These are phyloP conservation scores for Rousettus madagascariensis DNA, from an alignment of 2,797 vertebrate species.

Conservation along the genomic window DNA sequence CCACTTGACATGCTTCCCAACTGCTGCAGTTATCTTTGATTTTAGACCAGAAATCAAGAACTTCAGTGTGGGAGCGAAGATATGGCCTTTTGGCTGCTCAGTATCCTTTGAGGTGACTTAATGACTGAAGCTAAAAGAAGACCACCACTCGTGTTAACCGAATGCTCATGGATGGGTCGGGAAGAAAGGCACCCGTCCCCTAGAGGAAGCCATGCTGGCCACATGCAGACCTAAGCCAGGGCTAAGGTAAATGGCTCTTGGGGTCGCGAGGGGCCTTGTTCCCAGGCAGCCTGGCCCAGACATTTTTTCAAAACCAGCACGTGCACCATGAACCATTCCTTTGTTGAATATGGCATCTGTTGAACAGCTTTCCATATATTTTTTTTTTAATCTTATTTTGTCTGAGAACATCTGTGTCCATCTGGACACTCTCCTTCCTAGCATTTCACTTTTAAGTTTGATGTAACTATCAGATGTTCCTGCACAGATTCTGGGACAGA, in stretches of 20 bases:
- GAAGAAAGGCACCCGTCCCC: not conserved
- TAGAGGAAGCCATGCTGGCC: not conserved
- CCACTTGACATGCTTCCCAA: too few relatives aligned
- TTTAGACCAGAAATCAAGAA: not conserved
- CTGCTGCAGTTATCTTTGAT: not conserved
- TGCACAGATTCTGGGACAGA: conserved; percentile 64
- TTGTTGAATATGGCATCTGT: conserved; percentile 69
- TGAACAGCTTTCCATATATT: conserved; percentile 62
- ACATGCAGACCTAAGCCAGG: not conserved
- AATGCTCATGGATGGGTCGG: not conserved
- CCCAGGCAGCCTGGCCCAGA: not conserved
- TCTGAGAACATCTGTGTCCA: conserved; percentile 77
- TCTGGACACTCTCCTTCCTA: conserved; percentile 59
- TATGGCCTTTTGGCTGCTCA: not conserved
- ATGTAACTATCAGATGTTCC: conserved; percentile 63
- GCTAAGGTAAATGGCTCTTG: not conserved
- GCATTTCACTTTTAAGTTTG: conserved; percentile 62
- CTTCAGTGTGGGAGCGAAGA: not conserved
- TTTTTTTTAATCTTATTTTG: conserved; percentile 59
- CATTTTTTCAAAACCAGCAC: not conserved
- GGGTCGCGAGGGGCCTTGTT: not conserved
- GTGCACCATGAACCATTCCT: not conserved
- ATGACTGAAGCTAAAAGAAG: not conserved
- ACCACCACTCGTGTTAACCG: not conserved
- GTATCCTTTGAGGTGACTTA: not conserved